Percentiles rank a stretch among this genome's conserved stretches.
Evolutionary conservation across 2,888 invertebrate species (phyloP).

Genomic region (Pegoplata infirma): DNA sequence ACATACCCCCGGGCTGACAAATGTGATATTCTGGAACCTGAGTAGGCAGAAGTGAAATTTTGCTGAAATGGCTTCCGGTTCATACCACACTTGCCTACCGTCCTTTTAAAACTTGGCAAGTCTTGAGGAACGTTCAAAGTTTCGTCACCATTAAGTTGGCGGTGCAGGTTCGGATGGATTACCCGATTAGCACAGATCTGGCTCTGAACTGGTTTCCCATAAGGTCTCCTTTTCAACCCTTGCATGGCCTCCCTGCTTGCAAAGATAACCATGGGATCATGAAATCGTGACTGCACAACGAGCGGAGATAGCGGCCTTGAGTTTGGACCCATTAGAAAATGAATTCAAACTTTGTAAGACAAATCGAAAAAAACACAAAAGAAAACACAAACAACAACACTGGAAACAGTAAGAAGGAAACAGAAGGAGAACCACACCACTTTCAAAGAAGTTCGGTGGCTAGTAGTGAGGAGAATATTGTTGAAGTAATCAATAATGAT

Average conservation of each 20-base stretch:
- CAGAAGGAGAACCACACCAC: too few species aligned
- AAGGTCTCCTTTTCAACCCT: not conserved
- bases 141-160: not conserved
- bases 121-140: not conserved
- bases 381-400: too few species aligned
- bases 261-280: not conserved
- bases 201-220: not conserved
- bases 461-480: too few species aligned
- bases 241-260: not conserved
- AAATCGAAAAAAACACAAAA: too few species aligned
- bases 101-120: not conserved
- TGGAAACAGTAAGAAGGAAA: too few species aligned
- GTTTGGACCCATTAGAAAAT: too few species aligned
- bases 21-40: not conserved
- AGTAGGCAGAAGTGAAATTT: not conserved
- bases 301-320: too few species aligned
- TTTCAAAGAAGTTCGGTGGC: too few species aligned
- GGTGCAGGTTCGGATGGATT: not conserved
- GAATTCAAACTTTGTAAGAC: too few species aligned
- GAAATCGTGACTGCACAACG: not conserved
- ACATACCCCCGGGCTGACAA: too few species aligned
- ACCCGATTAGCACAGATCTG: not conserved
- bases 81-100: slow-evolving; percentile 10
- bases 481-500: too few species aligned
- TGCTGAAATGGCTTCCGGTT: not conserved